Evolutionary conservation across 2,888 invertebrate species (phyloP).

Genomic region (Amiota mariae): DNA sequence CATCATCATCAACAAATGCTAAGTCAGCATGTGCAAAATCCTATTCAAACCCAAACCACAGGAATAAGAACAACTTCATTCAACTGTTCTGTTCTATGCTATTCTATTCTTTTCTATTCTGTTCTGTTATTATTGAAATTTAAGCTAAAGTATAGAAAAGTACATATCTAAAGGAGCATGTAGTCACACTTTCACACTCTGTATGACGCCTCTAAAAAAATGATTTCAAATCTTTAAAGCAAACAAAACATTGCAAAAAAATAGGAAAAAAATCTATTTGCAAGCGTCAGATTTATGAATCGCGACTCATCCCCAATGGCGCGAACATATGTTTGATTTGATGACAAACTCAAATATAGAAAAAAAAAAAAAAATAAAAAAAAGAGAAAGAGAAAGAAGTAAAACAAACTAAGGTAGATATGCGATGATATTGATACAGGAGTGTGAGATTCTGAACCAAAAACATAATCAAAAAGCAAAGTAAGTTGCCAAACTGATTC

Average conservation of each 20-base stretch:
- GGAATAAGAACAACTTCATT: too few species aligned
- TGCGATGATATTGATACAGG: too few species aligned
- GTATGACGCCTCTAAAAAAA: not conserved
- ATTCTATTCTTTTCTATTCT: too few species aligned
- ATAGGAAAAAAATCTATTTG: not conserved
- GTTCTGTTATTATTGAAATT: too few species aligned
- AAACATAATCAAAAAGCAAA: slow-evolving; percentile 1
- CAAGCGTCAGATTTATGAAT: slow-evolving; percentile 1
- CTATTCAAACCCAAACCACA: too few species aligned
- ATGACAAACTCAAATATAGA: not conserved
- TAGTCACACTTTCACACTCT: too few species aligned
- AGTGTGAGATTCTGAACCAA: not conserved
- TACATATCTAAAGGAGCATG: too few species aligned
- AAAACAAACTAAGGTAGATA: not conserved
- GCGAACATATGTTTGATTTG: slow-evolving; percentile 13
- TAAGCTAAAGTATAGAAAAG: too few species aligned
- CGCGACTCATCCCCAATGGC: not conserved
- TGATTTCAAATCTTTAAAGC: not conserved
- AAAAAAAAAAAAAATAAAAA: too few species aligned
- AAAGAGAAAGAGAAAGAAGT: not conserved
- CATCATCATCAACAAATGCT: too few species aligned
- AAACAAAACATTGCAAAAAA: not conserved
- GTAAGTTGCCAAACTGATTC: not conserved
- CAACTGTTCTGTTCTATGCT: too few species aligned
- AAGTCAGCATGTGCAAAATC: too few species aligned